Conservation (phyloP, 2,113 vertebrate genomes). For the Abramis brama region DNA sequence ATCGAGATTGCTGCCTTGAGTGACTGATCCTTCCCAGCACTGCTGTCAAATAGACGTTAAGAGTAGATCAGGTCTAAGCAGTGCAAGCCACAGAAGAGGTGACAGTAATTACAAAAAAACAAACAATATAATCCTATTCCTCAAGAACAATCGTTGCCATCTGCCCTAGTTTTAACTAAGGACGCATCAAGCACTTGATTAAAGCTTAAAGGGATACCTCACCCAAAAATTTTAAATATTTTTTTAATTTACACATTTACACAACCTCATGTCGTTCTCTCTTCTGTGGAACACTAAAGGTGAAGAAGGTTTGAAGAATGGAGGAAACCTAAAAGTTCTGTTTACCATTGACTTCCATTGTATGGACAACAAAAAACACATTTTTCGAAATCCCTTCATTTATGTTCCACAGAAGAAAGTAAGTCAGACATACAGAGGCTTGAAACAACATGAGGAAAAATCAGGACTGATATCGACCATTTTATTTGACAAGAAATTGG, state of each 20-base stretch:
- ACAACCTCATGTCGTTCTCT: not conserved
- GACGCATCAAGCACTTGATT: no score
- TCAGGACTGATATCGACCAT: not conserved
- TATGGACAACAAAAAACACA: not conserved
- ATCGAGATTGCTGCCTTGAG: not conserved
- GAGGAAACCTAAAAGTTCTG: not conserved
- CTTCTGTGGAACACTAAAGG: not conserved
- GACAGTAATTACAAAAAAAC: not conserved
- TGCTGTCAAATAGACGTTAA: not conserved
- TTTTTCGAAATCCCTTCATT: not conserved
- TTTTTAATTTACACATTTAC: not conserved
- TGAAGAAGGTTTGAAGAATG: not conserved
- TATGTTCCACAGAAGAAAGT: not conserved
- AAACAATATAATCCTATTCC: no score
- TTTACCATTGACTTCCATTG: not conserved
- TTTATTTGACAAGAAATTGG: not conserved
- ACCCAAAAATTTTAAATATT: no score
- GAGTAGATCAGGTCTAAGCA: not conserved
- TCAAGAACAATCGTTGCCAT: no score
- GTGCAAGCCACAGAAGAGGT: not conserved
- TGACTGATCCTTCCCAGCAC: not conserved
- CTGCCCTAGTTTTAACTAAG: no score
- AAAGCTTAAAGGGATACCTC: no score
- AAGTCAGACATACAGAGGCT: not conserved
- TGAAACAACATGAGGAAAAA: not conserved